These are phyloP conservation scores for Arctia plantaginis DNA, from an alignment of 2,888 invertebrate species.

Conservation along the genomic window DNA sequence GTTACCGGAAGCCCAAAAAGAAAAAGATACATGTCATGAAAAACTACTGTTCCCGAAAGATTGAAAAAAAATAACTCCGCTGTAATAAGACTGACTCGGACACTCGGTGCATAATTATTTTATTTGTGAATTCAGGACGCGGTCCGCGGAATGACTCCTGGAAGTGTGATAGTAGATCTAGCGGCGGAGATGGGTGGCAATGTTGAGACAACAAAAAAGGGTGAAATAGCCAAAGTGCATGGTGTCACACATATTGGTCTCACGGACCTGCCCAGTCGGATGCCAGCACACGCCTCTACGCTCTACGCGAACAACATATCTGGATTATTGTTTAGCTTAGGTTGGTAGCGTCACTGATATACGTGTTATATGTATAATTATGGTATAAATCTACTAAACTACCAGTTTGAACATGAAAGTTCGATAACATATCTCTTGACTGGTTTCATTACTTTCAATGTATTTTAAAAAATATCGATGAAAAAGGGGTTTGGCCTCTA, in stretches of 20 bases:
- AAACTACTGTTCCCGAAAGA: too few species aligned
- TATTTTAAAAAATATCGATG: background rate
- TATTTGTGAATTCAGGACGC: conserved; percentile 86
- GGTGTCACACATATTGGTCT: conserved; percentile 94
- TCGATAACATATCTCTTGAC: background rate
- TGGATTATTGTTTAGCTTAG: conserved; percentile 93
- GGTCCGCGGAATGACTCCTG: conserved; percentile 93
- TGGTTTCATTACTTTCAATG: background rate
- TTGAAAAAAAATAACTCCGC: background rate
- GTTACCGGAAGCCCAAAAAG: too few species aligned
- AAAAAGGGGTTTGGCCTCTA: background rate
- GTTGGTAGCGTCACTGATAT: conserved; percentile 71
- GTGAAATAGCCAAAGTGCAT: conserved; percentile 90
- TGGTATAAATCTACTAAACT: background rate
- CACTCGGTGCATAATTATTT: background rate
- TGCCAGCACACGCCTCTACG: conserved; percentile 95
- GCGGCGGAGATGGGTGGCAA: conserved; percentile 96
- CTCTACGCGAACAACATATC: conserved; percentile 97
- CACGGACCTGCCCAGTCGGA: conserved; percentile 93
- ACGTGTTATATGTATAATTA: background rate
- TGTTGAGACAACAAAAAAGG: conserved; percentile 92
- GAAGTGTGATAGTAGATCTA: conserved; percentile 95
- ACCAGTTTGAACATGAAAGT: background rate
- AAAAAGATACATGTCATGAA: too few species aligned
- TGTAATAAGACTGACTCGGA: background rate